Base-by-base conservation (phyloP, 1,140 invertebrate genomes). In the Homarus americanus region DNA sequence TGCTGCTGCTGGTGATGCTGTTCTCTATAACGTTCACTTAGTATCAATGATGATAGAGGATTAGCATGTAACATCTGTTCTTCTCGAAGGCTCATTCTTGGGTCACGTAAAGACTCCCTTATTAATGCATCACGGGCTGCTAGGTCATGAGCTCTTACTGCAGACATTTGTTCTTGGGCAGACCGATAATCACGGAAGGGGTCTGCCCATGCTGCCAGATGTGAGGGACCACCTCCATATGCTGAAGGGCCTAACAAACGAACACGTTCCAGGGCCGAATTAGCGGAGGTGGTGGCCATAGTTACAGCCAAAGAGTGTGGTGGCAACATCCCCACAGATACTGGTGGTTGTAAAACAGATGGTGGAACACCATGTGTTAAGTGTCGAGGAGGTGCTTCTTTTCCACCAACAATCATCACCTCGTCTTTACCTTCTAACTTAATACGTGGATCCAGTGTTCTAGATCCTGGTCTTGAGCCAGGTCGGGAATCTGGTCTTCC, bases 331-430 rank as follows among this genome's bases (percentile, higher is more conserved):
- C 88, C 88, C 17, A 83, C 80, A 53, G 88, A 90, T 32, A 76
- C 80, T 24, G 88, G 82, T 58, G 88, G 88, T 58, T 80, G 88
- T 63, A 90, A 84, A 38, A 82, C 72, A 41, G 80, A 38, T 53
- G 80, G 88, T 40, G 88, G 88, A 34, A 82, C 63, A 20, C 72
- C 80, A 41, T 82, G 88, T 34, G 72, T 24, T 72, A 90, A 40
- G 44, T 90, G 86, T 34, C 89, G 85, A 73, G 92, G 88, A 3
- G 87, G 90, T 80, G 91, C 92, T 73, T 92, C 91, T 36, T 90
- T 87, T 49, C 92, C 92, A 80, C 91, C 92, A 76, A 92, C 91
- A 90, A 92, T 92, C 34, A 92, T 84, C 49, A 91, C 92, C 49
- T 92, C 90, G 41, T 91, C 91, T 44, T 44, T 91, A 40, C 78